These are phyloP conservation scores for Micropterix aruncella DNA, from an alignment of 2,888 invertebrate genomes.

Conservation along the genomic window DNA sequence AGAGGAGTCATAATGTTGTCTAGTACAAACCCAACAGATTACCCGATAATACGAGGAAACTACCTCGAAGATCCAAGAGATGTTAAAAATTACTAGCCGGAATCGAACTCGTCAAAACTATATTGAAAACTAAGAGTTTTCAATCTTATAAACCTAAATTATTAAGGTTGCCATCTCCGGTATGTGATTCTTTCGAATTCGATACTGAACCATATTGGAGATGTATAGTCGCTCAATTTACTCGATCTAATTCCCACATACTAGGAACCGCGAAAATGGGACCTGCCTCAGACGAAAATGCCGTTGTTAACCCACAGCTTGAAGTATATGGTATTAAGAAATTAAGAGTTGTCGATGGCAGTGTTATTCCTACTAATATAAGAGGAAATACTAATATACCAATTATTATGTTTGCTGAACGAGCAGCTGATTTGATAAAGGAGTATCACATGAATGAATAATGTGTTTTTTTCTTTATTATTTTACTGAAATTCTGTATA, in stretches of 20 bases:
- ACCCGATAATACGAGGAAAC: conserved; percentile 46
- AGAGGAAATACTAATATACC: not conserved
- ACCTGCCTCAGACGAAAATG: not conserved
- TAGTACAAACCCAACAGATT: conserved; percentile 33
- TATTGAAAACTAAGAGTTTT: not conserved
- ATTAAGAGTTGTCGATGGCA: not conserved
- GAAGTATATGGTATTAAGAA: not conserved
- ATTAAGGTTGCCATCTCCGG: not conserved
- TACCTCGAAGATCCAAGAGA: conserved; percentile 28
- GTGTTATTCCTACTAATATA: not conserved
- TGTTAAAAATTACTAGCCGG: not conserved
- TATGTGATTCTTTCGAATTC: not conserved
- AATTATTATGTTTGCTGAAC: not conserved
- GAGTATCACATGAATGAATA: no score
- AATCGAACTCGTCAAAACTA: not conserved
- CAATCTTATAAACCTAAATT: not conserved
- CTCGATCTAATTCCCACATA: no score
- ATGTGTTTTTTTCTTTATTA: no score
- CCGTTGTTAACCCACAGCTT: not conserved
- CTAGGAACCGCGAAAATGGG: not conserved
- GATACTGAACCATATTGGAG: not conserved
- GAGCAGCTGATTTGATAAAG: not conserved
- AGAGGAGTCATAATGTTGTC: conserved; percentile 40
- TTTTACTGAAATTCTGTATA: no score
- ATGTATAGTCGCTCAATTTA: no score